A percentile compares a stretch with the other conserved stretches of the same genome.
Evolutionary conservation across 2,113 vertebrate genomes (phyloP).

Genomic region (Cyprinodon tularosa): DNA sequence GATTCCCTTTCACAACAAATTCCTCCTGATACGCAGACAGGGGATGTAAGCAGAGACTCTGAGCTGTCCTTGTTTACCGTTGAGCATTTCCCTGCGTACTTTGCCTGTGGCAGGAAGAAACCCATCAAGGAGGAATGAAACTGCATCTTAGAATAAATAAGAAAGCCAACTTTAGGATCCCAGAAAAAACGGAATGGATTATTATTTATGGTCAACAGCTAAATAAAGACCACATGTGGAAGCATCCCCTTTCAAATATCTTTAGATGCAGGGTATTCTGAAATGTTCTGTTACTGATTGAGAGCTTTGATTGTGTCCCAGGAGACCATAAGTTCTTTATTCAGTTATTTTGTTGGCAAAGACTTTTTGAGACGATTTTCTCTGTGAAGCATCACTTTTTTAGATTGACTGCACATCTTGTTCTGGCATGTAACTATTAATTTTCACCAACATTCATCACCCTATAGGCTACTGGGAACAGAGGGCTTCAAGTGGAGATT

Average conservation of each 20-base stretch:
- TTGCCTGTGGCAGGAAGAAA: constrained; percentile 55
- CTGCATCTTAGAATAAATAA: constrained; percentile 72
- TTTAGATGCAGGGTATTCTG: background rate
- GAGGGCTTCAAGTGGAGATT: constrained; percentile 18
- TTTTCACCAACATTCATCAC: constrained; percentile 40
- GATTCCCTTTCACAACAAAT: constrained; percentile 65
- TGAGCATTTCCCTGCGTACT: constrained; percentile 35
- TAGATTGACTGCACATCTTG: constrained; percentile 33
- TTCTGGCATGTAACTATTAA: constrained; percentile 33
- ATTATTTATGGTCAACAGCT: constrained; percentile 39
- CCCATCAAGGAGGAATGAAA: constrained; percentile 47
- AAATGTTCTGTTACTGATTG: background rate
- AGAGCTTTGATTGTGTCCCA: background rate
- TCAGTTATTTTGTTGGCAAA: constrained; percentile 32
- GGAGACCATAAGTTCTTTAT: constrained; percentile 7
- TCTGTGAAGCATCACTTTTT: constrained; percentile 39
- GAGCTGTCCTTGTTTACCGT: constrained; percentile 73
- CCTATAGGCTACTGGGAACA: constrained; percentile 24
- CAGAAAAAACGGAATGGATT: constrained; percentile 37
- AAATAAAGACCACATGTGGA: constrained; percentile 21
- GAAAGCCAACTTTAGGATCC: constrained; percentile 25
- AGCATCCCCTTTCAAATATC: background rate
- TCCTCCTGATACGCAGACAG: constrained; percentile 50
- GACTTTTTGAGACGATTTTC: constrained; percentile 12
- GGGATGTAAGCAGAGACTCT: constrained; percentile 62